phyloP scores from a whole-genome alignment of 2,797 vertebrate species.

The Leuciscus waleckii region DNA sequence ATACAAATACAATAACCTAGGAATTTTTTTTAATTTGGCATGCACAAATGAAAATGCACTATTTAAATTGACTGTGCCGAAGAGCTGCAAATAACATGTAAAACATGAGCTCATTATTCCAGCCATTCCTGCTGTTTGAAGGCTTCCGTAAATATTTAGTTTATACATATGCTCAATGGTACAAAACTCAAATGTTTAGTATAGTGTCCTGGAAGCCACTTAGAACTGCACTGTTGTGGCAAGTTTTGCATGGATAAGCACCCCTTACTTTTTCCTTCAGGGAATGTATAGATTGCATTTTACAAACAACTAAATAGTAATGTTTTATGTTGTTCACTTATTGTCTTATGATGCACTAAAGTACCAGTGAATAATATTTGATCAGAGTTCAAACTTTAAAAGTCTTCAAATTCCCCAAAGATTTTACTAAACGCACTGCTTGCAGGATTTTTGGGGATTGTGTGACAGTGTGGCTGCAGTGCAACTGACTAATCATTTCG shows the following conservation, averaged over 20 bases:
- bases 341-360: not conserved
- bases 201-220: not conserved
- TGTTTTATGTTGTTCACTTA: not conserved
- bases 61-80: not conserved
- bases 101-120: not conserved
- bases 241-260: not conserved
- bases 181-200: slow-evolving; percentile 9
- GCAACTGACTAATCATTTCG: not conserved
- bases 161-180: not conserved
- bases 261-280: no score
- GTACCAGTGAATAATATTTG: not conserved
- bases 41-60: not conserved
- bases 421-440: not conserved
- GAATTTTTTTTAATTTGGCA: not conserved
- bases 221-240: not conserved
- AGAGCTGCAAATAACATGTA: not conserved
- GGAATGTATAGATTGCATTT: not conserved
- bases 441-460: not conserved
- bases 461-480: not conserved
- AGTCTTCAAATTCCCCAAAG: not conserved
- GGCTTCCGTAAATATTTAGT: not conserved
- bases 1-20: not conserved
- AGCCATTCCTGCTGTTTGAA: not conserved
- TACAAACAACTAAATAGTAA: not conserved
- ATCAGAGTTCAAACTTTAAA: not conserved